A percentile compares a stretch with the other conserved stretches of the same genome.
phyloP scores from a whole-genome alignment of 2,797 vertebrate genomes.

The Cynopterus sphinx region DNA sequence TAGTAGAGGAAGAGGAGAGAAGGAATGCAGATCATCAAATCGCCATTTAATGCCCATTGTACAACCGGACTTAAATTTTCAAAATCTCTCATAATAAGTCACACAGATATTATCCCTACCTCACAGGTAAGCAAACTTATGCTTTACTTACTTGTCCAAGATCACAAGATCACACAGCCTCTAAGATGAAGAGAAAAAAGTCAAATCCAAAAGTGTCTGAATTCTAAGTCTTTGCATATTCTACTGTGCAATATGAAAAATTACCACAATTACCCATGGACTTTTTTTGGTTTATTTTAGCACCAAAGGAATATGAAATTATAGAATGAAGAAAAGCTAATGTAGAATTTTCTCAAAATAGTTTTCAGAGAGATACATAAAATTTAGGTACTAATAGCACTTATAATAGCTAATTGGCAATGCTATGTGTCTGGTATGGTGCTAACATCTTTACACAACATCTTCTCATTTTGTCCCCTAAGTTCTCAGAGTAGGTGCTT shows the following conservation, averaged over 20 bases:
- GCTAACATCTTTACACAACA: background rate
- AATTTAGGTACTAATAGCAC: background rate
- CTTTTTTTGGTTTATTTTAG: background rate
- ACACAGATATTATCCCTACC: background rate
- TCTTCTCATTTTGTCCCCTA: background rate
- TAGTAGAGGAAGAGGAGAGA: background rate
- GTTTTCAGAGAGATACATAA: background rate
- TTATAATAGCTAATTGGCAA: background rate
- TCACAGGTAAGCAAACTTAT: background rate
- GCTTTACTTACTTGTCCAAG: background rate
- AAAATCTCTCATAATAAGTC: background rate
- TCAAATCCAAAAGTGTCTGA: background rate
- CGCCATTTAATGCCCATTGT: background rate
- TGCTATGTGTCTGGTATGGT: background rate
- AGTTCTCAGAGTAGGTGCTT: background rate
- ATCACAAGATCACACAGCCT: background rate
- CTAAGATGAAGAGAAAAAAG: background rate
- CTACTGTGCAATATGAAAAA: background rate
- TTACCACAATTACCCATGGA: background rate
- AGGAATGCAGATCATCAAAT: background rate
- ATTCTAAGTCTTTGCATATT: background rate
- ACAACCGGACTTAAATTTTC: background rate
- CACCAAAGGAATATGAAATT: background rate
- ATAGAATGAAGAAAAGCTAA: background rate
- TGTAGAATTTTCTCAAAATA: background rate